Evolutionary conservation across 2,888 invertebrate genomes (phyloP).

Genomic region (Xylota sylvarum): DNA sequence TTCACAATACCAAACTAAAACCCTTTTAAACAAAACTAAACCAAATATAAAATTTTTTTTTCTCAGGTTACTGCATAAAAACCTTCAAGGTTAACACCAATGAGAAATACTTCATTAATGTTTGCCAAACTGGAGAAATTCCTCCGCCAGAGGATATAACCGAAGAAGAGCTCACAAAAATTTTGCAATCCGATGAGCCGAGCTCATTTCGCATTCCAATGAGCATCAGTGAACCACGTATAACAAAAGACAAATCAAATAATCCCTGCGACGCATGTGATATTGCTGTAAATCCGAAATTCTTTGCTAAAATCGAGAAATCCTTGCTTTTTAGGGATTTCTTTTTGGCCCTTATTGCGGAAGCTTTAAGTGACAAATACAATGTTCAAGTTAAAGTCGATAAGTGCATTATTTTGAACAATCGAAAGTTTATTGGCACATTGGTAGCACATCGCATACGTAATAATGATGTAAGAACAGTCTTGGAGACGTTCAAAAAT

Average conservation of each 20-base stretch:
- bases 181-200: constrained; percentile 89
- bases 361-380: constrained; percentile 92
- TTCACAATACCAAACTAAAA: too few species aligned
- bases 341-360: constrained; percentile 91
- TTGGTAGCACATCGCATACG: constrained; percentile 91
- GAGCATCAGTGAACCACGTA: constrained; percentile 94
- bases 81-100: constrained; percentile 88
- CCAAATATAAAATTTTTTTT: not conserved
- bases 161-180: constrained; percentile 89
- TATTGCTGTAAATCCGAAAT: constrained; percentile 92
- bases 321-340: constrained; percentile 91
- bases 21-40: too few species aligned
- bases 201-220: constrained; percentile 93
- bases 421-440: constrained; percentile 90
- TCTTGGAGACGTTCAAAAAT: constrained; percentile 81
- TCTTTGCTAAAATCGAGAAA: constrained; percentile 90
- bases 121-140: constrained; percentile 92
- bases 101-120: constrained; percentile 93
- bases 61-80: constrained; percentile 92
- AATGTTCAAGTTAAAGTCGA: constrained; percentile 89
- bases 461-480: constrained; percentile 88
- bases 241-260: constrained; percentile 92
- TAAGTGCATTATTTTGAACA: constrained; percentile 89
- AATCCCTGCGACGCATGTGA: constrained; percentile 91
- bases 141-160: constrained; percentile 90